phyloP scores from a whole-genome alignment of 2,888 invertebrate genomes.

The Notodonta ziczac region DNA sequence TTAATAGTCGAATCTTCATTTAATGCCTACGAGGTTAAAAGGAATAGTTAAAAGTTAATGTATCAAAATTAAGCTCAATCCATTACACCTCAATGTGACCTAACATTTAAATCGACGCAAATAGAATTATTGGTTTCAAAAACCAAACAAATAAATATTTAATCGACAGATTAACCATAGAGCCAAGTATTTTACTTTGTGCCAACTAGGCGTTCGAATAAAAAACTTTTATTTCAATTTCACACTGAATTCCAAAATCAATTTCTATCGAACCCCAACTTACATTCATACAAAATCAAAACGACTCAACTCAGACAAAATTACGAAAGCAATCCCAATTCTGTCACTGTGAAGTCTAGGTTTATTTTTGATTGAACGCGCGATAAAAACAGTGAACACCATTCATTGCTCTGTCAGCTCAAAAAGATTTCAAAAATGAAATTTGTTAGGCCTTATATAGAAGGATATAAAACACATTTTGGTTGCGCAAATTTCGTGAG shows the following conservation, averaged over 20 bases:
- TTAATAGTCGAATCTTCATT: too few species aligned
- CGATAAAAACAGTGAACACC: constrained; percentile 56
- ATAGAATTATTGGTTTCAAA: constrained; percentile 61
- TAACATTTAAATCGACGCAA: constrained; percentile 51
- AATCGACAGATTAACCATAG: constrained; percentile 63
- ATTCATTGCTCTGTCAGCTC: constrained; percentile 68
- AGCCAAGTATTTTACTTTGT: constrained; percentile 51
- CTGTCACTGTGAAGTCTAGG: constrained; percentile 27
- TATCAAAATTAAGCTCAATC: constrained; percentile 52
- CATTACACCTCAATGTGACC: constrained; percentile 50
- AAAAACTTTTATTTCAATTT: constrained; percentile 77
- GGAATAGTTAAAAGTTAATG: constrained; percentile 27
- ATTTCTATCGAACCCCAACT: constrained; percentile 67
- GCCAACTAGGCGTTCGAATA: constrained; percentile 54
- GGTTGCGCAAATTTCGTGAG: constrained; percentile 60
- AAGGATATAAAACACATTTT: constrained; percentile 67
- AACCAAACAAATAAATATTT: constrained; percentile 73
- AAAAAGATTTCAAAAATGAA: constrained; percentile 67
- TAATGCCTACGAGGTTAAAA: too few species aligned
- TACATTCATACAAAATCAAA: constrained; percentile 28
- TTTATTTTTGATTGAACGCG: constrained; percentile 33
- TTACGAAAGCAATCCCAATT: constrained; percentile 32
- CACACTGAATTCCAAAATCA: constrained; percentile 78
- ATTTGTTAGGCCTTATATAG: constrained; percentile 63
- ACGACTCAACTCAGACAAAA: constrained; percentile 30